Conservation (phyloP, 2,888 invertebrate genomes). For the Axea sp. region DNA sequence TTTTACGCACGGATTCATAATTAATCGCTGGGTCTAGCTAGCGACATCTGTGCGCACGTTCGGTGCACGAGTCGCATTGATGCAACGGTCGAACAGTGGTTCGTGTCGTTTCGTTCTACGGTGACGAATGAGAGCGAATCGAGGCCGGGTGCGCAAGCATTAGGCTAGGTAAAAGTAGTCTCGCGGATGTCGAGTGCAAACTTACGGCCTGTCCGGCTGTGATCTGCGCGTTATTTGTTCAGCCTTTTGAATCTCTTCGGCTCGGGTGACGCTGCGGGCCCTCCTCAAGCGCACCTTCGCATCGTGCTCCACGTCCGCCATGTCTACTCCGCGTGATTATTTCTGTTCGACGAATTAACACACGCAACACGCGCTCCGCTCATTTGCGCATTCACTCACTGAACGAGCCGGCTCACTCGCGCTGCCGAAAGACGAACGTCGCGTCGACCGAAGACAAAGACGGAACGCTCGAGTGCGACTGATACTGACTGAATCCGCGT, state of each 20-base stretch:
- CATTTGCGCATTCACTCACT: conserved; percentile 57
- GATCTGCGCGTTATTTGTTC: conserved; percentile 88
- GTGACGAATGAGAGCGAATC: too few relatives aligned
- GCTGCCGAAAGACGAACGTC: too few relatives aligned
- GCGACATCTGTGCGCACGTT: too few relatives aligned
- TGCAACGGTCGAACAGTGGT: too few relatives aligned
- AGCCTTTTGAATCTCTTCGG: conserved; percentile 91
- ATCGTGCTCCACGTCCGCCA: conserved; percentile 76
- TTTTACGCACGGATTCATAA: too few relatives aligned
- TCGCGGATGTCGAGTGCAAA: too few relatives aligned
- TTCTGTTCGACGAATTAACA: conserved; percentile 3
- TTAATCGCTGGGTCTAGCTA: too few relatives aligned
- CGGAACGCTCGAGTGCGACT: background rate
- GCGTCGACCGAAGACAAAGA: conserved; percentile 15
- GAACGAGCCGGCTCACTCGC: conserved; percentile 24
- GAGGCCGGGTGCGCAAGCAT: background rate
- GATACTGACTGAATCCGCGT: too few relatives aligned
- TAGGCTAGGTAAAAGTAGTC: too few relatives aligned
- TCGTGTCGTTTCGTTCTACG: too few relatives aligned
- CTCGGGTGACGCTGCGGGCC: conserved; percentile 92
- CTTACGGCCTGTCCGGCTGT: conserved; percentile 94
- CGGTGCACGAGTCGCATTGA: too few relatives aligned
- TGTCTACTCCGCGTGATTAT: conserved; percentile 22
- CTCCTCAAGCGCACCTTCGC: conserved; percentile 83
- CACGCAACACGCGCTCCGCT: conserved; percentile 42